Percentiles rank a stretch among this genome's conserved stretches.
Conservation (phyloP, 2,113 vertebrate genomes). For the Crotophaga sulcirostris region DNA sequence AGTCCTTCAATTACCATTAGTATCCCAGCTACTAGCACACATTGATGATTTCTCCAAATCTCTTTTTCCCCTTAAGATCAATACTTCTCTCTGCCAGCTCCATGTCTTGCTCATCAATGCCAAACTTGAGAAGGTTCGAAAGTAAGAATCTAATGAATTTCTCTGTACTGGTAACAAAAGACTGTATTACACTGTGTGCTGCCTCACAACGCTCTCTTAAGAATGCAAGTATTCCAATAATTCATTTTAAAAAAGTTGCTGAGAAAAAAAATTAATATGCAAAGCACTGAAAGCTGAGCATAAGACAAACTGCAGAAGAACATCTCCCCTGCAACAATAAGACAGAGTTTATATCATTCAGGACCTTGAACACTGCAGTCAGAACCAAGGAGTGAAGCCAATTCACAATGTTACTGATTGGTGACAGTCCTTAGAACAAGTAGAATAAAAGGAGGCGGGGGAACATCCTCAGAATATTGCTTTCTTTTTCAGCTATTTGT, state of each 20-base stretch:
- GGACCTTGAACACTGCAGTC: not conserved
- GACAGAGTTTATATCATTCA: not conserved
- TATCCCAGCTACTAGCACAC: not conserved
- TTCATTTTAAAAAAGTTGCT: not conserved
- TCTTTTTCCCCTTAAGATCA: not conserved
- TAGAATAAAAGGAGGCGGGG: not conserved
- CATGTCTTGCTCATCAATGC: not conserved
- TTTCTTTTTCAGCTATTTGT: constrained; percentile 37
- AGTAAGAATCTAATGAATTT: not conserved
- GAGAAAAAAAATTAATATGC: not conserved
- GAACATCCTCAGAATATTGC: not conserved
- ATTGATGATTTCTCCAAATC: not conserved
- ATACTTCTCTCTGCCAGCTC: not conserved
- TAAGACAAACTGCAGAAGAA: not conserved
- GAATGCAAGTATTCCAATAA: not conserved
- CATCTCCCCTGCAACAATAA: not conserved
- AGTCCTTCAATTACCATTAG: not conserved
- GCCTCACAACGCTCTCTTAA: not conserved
- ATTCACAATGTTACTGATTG: not conserved
- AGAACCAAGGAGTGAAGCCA: not conserved
- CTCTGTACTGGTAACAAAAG: not conserved
- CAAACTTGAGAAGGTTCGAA: not conserved
- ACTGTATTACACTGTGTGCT: not conserved
- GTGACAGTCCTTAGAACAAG: not conserved
- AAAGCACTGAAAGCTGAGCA: not conserved